Conservation (phyloP, 2,113 vertebrate genomes). For the Todiramphus chloris region DNA sequence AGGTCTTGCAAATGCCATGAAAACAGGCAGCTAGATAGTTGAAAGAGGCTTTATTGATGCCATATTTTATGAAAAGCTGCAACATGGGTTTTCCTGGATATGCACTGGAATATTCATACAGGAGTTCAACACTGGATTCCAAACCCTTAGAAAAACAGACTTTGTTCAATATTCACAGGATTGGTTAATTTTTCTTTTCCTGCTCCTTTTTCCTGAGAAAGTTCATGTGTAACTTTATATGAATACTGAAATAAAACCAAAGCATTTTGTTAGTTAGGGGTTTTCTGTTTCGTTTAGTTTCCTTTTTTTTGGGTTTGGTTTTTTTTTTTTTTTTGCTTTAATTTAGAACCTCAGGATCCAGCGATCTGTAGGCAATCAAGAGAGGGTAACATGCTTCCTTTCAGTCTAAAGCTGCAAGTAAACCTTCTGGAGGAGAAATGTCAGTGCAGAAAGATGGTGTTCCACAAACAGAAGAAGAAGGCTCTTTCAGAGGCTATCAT, state of each 20-base stretch:
- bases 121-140: not conserved
- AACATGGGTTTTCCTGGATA: not conserved
- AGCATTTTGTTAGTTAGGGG: not conserved
- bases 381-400: constrained; percentile 78
- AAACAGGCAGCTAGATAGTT: not conserved
- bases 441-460: not conserved
- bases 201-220: not conserved
- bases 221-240: not conserved
- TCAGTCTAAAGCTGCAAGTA: constrained; percentile 84
- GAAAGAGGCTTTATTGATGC: not conserved
- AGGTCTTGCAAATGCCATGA: not conserved
- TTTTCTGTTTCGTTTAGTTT: not conserved
- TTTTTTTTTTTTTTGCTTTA: not conserved
- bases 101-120: not conserved
- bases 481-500: not conserved
- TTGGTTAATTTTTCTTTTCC: not conserved
- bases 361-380: constrained; percentile 75
- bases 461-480: not conserved
- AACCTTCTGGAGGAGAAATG: not conserved
- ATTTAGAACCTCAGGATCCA: constrained; percentile 84
- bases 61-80: not conserved
- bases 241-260: not conserved
- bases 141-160: not conserved
- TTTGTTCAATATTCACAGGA: not conserved
- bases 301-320: too few species aligned